Evolutionary conservation across 1,140 invertebrate genomes (phyloP).

Genomic region (Ceratitis capitata): DNA sequence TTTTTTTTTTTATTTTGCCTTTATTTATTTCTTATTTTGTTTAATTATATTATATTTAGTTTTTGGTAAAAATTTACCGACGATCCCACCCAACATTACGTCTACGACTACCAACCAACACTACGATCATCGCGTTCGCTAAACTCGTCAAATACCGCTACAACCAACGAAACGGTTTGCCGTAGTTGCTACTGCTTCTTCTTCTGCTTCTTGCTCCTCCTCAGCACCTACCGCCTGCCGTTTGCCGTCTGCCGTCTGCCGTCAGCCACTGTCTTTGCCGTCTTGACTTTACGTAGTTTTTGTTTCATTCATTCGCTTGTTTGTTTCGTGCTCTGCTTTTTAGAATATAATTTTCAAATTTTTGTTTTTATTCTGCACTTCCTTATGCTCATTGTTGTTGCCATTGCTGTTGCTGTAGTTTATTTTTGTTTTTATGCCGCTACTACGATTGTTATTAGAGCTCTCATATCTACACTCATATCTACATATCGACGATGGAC

Average conservation of each 20-base stretch:
- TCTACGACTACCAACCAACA: constrained; percentile 29
- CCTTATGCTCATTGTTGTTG: neutral
- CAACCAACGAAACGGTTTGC: neutral
- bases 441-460: constrained; percentile 44
- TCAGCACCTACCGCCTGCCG: neutral
- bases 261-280: too few relatives aligned
- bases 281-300: constrained; percentile 19
- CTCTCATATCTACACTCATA: too few relatives aligned
- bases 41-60: neutral
- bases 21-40: neutral
- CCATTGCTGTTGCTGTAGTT: neutral
- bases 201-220: neutral
- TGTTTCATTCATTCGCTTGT: constrained; percentile 12
- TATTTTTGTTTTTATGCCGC: constrained; percentile 36
- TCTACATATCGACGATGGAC: constrained; percentile 42
- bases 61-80: constrained; percentile 27
- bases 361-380: constrained; percentile 20
- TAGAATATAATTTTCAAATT: constrained; percentile 17
- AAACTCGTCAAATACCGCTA: constrained; percentile 35
- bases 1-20: neutral
- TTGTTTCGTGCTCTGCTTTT: constrained; percentile 10
- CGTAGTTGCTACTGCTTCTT: neutral
- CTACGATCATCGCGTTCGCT: constrained; percentile 35
- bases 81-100: constrained; percentile 37
- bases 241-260: neutral